These are phyloP conservation scores for Deroptyus accipitrinus DNA, from an alignment of 2,113 vertebrate species.

Conservation along the genomic window DNA sequence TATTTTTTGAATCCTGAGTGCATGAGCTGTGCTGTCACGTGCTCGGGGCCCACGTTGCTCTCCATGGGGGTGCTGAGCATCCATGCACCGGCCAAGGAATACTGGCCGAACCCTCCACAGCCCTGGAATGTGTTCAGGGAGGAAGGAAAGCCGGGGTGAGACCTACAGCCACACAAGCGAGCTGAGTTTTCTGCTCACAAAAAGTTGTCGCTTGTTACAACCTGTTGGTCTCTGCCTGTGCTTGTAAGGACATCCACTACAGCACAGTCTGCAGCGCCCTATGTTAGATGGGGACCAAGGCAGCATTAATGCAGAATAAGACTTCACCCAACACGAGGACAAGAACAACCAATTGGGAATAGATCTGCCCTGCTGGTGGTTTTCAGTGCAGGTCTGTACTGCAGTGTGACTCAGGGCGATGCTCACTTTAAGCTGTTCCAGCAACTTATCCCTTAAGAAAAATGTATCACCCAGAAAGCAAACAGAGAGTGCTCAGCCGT, in stretches of 20 bases:
- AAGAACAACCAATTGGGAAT: fast-evolving
- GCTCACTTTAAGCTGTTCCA: neutral
- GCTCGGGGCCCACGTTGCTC: neutral
- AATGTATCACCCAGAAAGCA: neutral
- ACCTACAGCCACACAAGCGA: neutral
- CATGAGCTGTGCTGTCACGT: neutral
- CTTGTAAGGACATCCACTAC: fast-evolving
- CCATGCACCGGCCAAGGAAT: fast-evolving
- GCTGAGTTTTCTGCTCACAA: neutral
- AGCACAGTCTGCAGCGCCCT: fast-evolving
- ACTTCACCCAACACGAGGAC: neutral
- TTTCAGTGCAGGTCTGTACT: neutral
- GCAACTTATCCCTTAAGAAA: neutral
- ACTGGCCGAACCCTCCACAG: neutral
- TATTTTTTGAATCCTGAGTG: neutral
- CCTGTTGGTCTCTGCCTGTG: neutral
- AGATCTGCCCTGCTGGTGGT: fast-evolving
- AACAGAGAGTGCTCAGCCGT: fast-evolving
- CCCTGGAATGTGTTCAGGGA: fast-evolving
- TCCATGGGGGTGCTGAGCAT: neutral
- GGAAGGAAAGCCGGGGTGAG: neutral
- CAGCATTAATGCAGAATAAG: neutral
- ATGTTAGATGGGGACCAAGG: fast-evolving
- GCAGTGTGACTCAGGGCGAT: neutral
- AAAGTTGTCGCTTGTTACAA: neutral